A percentile compares a stretch with the other conserved stretches of the same genome.
phyloP scores from a whole-genome alignment of 2,888 invertebrate genomes.

The Athetis lepigone region DNA sequence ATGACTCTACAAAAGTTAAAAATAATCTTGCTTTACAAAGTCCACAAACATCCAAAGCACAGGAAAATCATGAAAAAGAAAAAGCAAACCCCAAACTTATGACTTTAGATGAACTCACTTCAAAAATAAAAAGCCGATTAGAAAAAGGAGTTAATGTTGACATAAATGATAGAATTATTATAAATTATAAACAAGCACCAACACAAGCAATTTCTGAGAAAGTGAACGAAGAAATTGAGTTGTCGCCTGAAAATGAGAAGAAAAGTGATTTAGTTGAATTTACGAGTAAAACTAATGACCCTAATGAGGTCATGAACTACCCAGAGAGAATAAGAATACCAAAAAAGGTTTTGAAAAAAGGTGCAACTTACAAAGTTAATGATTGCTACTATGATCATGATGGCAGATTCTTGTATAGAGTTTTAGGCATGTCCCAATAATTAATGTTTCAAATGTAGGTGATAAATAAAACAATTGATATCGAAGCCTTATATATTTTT shows the following conservation, averaged over 20 bases:
- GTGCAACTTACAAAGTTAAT: constrained; percentile 93
- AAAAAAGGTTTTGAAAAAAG: constrained; percentile 91
- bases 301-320: constrained; percentile 79
- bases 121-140: constrained; percentile 77
- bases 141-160: constrained; percentile 77
- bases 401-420: constrained; percentile 94
- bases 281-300: constrained; percentile 68
- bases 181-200: constrained; percentile 67
- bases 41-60: constrained; percentile 19
- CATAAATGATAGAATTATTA: constrained; percentile 79
- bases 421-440: constrained; percentile 91
- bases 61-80: constrained; percentile 36
- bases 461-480: constrained; percentile 78
- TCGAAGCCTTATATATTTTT: constrained; percentile 85
- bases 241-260: constrained; percentile 61
- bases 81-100: constrained; percentile 70
- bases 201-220: constrained; percentile 55
- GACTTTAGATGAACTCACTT: constrained; percentile 82
- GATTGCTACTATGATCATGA: constrained; percentile 96
- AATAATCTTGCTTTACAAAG: constrained; percentile 28
- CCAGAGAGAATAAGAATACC: constrained; percentile 93
- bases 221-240: constrained; percentile 71
- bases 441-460: constrained; percentile 35
- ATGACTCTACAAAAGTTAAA: constrained; percentile 31
- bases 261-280: constrained; percentile 66